Conservation (phyloP, 2,888 invertebrate genomes). For the Phania funesta region DNA sequence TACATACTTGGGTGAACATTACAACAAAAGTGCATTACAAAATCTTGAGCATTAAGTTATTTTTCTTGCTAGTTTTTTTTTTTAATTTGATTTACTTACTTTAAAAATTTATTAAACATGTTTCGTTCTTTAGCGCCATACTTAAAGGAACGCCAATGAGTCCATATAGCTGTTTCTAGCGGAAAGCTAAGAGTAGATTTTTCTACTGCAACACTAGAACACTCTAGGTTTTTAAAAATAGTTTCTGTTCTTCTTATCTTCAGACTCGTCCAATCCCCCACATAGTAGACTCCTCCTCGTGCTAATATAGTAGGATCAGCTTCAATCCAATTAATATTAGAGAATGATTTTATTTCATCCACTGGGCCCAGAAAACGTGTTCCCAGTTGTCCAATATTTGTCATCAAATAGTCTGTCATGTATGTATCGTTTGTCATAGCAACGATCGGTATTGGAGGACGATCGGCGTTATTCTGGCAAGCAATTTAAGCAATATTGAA, state of each 20-base stretch:
- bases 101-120: constrained; percentile 75
- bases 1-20: too few species aligned
- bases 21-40: too few species aligned
- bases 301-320: constrained; percentile 78
- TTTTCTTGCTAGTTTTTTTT: neutral
- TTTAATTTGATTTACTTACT: constrained; percentile 72
- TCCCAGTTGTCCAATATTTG: constrained; percentile 74
- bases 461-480: constrained; percentile 70
- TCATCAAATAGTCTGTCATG: constrained; percentile 74
- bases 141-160: constrained; percentile 76
- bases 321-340: constrained; percentile 73
- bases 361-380: constrained; percentile 76
- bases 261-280: constrained; percentile 79
- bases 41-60: too few species aligned
- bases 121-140: constrained; percentile 73
- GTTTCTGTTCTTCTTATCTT: constrained; percentile 70
- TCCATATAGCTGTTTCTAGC: constrained; percentile 78
- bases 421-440: constrained; percentile 75
- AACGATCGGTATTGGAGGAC: constrained; percentile 76
- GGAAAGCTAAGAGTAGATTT: constrained; percentile 69
- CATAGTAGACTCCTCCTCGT: constrained; percentile 78
- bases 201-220: constrained; percentile 71
- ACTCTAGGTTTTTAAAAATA: constrained; percentile 74
- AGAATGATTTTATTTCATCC: constrained; percentile 72
- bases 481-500: neutral